Evolutionary conservation across 2,888 invertebrate species (phyloP), one percentile per base, ranked within the genome.

Genomic region (Andrena bicolor): DNA sequence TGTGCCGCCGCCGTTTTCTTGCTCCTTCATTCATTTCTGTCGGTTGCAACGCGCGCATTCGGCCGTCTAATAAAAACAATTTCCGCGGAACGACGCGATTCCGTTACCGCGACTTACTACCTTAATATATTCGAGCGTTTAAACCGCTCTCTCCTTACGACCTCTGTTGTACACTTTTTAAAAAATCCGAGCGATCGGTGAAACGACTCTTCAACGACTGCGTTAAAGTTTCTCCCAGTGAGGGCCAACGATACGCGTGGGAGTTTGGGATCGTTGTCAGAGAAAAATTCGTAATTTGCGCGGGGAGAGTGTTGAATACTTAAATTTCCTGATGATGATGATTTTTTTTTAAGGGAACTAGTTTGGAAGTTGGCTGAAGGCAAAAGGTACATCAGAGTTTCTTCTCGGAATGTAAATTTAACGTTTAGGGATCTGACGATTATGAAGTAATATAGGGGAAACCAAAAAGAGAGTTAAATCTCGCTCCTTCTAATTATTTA

Each of bases 11-110:
- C 51, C 53, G n/a, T 41, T 68, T 76, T 68, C 76, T 73, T 70
- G 35, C 64, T 53, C 71, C 56, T 76, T 70, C 65, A 81, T 76
- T 81, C 63, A 49, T 71, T 81, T 30, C 82, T 82, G 71, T 82
- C 82, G 68, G 60, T 72, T 71, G 80, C 80, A 80, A 72, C 66
- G 53, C 66, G 80, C 66, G 71, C 80, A 63, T 63, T 72, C 72
- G 63, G n/a, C 66, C 56, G 35, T 79, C 68, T 56, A 72, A 79
- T 72, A 80, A 80, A 80, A 80, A 80, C 80, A 79, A 79, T 80
- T 80, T 68, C 66, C 60, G 41, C 66, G 53, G 41, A 63, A 68
- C 66, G 66, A 66, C 63, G 56, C 80, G 66, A 63, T 63, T 58
- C 63, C 20, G 51, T 79, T 79, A 78, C 65, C 61, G 66, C 72